Percentiles rank a stretch among this genome's conserved stretches.
Evolutionary conservation across 2,888 invertebrate genomes (phyloP).

Genomic region (Camptogramma bilineatum): DNA sequence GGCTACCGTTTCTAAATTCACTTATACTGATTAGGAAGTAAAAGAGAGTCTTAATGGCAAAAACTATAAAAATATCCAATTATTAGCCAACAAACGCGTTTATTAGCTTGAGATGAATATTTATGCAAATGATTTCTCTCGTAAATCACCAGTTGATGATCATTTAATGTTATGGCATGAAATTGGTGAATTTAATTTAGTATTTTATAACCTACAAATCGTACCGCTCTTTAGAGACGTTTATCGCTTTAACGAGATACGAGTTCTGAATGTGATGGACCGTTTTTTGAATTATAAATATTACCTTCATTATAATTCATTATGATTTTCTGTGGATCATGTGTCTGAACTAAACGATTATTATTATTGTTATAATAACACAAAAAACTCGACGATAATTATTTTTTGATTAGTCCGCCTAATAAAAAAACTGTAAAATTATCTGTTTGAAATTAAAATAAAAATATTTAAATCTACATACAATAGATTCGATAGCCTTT

Average conservation of each 20-base stretch:
- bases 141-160: slow-evolving; percentile 27
- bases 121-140: slow-evolving; percentile 31
- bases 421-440: too few relatives aligned
- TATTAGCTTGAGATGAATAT: slow-evolving; percentile 26
- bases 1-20: slow-evolving; percentile 12
- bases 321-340: too few relatives aligned
- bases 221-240: slow-evolving; percentile 15
- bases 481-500: too few relatives aligned
- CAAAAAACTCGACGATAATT: too few relatives aligned
- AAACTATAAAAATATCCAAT: slow-evolving; percentile 27
- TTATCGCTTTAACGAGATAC: slow-evolving; percentile 14
- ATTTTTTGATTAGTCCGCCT: too few relatives aligned
- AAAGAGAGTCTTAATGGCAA: slow-evolving; percentile 10
- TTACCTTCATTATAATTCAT: too few relatives aligned
- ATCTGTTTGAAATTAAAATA: too few relatives aligned
- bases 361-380: too few relatives aligned
- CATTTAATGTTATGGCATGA: slow-evolving; percentile 33
- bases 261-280: not conserved
- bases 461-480: too few relatives aligned
- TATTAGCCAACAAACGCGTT: slow-evolving; percentile 26
- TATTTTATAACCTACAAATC: slow-evolving; percentile 27
- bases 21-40: slow-evolving; percentile 26
- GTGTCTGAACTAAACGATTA: too few relatives aligned
- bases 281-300: not conserved
- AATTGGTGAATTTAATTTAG: slow-evolving; percentile 32